Conservation (phyloP, 1,140 invertebrate species). For the Aphelenchoides besseyi region DNA sequence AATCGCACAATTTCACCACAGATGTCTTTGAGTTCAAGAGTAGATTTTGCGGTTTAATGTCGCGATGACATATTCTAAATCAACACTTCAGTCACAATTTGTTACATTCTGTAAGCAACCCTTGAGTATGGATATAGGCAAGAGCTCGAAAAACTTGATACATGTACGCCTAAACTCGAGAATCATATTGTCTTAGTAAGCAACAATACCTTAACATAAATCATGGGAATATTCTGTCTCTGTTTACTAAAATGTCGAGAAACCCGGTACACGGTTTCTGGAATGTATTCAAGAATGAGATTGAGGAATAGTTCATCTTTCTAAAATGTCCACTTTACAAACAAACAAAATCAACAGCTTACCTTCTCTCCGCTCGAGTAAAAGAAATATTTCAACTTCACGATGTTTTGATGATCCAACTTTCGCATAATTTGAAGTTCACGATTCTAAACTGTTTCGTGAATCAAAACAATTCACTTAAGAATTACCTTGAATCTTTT, state of each 20-base stretch:
- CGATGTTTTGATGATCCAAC: conserved; percentile 98
- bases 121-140: conserved; percentile 81
- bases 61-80: conserved; percentile 97
- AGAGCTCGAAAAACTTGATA: conserved; percentile 93
- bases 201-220: conserved; percentile 73
- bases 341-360: conserved; percentile 25
- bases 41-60: conserved; percentile 99
- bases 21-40: conserved; percentile 93
- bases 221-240: conserved; percentile 97
- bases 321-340: background rate
- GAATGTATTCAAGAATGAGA: conserved; percentile 98
- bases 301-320: conserved; percentile 97
- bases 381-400: conserved; percentile 70
- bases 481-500: conserved; percentile 71
- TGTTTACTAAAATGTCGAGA: conserved; percentile 94
- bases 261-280: conserved; percentile 86
- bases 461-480: background rate
- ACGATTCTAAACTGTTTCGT: conserved; percentile 72
- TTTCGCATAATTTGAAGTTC: conserved; percentile 99
- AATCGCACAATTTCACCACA: conserved; percentile 96
- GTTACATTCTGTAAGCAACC: background rate
- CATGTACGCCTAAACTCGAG: conserved; percentile 42
- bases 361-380: conserved; percentile 47
- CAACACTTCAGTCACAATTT: too few relatives aligned
- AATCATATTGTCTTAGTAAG: background rate